phyloP scores from a whole-genome alignment of 1,140 invertebrate genomes.

The Trichomalopsis sarcophagae region DNA sequence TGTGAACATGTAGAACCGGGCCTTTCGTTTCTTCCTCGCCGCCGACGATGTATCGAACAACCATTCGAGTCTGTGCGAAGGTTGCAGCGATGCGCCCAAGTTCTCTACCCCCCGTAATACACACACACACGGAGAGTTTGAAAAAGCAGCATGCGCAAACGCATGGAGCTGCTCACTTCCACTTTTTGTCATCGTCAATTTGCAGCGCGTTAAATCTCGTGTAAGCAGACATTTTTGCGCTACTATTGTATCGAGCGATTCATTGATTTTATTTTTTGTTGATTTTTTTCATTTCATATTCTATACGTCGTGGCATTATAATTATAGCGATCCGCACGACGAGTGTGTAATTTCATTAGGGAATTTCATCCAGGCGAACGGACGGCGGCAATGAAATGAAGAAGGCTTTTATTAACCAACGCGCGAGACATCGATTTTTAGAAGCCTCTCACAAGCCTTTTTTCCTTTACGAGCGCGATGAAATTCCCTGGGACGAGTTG shows the following conservation, averaged over 20 bases:
- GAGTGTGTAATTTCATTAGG: slow-evolving; percentile 26
- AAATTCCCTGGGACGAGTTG: background rate
- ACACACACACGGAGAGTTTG: background rate
- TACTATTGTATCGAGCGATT: background rate
- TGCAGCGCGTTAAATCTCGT: background rate
- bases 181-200: slow-evolving; percentile 41
- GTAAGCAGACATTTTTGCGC: slow-evolving; percentile 5
- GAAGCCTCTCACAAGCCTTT: slow-evolving; percentile 36
- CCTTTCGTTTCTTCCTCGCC: slow-evolving; percentile 7
- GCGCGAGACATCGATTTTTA: slow-evolving; percentile 3
- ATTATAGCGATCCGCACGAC: background rate
- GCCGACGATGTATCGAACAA: background rate
- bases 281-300: background rate
- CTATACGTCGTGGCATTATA: too few species aligned
- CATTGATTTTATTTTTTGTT: background rate
- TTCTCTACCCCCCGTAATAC: background rate
- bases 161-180: slow-evolving; percentile 8
- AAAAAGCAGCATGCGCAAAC: background rate
- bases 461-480: slow-evolving; percentile 6
- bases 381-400: slow-evolving; percentile 10
- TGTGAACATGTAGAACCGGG: slow-evolving; percentile 1
- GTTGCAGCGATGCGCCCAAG: background rate
- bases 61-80: background rate
- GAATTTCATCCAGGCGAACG: slow-evolving; percentile 1
- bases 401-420: slow-evolving; percentile 22